phyloP scores from a whole-genome alignment of 2,888 invertebrate genomes.

The Eledona agricola region DNA sequence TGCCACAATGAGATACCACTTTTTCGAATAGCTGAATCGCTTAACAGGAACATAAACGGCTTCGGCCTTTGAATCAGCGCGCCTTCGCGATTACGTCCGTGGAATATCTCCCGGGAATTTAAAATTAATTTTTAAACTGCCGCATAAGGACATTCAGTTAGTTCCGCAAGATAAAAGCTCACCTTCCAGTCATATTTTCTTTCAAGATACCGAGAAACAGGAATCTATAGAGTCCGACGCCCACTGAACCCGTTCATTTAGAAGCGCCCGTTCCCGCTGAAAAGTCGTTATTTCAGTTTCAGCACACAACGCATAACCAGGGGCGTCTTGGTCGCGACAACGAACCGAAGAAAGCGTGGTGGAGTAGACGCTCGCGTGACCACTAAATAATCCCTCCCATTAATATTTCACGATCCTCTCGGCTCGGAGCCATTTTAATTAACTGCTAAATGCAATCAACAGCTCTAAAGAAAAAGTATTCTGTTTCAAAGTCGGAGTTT shows the following conservation, averaged over 20 bases:
- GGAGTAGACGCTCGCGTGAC: constrained; percentile 44
- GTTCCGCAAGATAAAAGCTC: not conserved
- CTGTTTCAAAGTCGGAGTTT: constrained; percentile 37
- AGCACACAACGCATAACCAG: constrained; percentile 36
- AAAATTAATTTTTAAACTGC: no score
- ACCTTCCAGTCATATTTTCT: constrained; percentile 1
- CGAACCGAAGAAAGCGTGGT: constrained; percentile 35
- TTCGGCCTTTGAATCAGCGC: no score
- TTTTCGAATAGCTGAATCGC: constrained; percentile 8
- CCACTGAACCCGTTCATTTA: constrained; percentile 3
- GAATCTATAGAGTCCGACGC: no score
- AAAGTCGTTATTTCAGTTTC: constrained; percentile 22
- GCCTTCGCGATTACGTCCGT: no score
- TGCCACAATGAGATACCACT: constrained; percentile 17
- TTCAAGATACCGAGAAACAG: constrained; percentile 3
- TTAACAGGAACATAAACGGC: not conserved
- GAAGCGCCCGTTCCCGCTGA: constrained; percentile 6
- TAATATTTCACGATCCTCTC: constrained; percentile 44
- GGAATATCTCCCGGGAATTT: no score
- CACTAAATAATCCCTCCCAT: constrained; percentile 46
- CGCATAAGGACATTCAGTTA: constrained; percentile 1
- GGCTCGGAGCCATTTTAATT: constrained; percentile 45
- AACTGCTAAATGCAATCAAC: constrained; percentile 48
- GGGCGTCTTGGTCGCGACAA: constrained; percentile 40
- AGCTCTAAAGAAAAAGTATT: constrained; percentile 37